Conservation (phyloP, 2,888 invertebrate species). For the Phalera bucephala region DNA sequence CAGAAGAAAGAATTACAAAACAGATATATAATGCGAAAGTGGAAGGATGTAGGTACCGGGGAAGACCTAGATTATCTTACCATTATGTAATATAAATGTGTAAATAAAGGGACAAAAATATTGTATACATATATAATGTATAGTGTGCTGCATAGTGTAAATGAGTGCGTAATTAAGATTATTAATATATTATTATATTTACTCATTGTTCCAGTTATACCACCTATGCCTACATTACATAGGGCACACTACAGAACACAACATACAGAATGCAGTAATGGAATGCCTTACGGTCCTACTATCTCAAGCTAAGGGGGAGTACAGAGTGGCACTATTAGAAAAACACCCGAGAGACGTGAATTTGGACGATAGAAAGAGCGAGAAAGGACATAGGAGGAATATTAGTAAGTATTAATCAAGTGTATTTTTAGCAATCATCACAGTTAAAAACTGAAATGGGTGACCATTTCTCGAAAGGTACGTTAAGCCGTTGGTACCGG, state of each 20-base stretch:
- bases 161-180: too few species aligned
- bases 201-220: slow-evolving; percentile 84
- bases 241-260: slow-evolving; percentile 89
- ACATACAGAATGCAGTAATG: slow-evolving; percentile 93
- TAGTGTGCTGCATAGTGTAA: too few species aligned
- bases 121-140: too few species aligned
- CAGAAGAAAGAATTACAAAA: too few species aligned
- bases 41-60: too few species aligned
- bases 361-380: slow-evolving; percentile 57
- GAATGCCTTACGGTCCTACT: slow-evolving; percentile 88
- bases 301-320: slow-evolving; percentile 63
- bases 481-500: too few species aligned
- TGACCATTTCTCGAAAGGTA: slow-evolving; percentile 2
- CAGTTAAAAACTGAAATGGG: not conserved
- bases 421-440: not conserved
- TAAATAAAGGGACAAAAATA: too few species aligned
- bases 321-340: slow-evolving; percentile 80
- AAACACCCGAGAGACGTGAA: slow-evolving; percentile 48
- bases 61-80: too few species aligned
- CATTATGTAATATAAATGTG: too few species aligned
- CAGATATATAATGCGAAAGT: too few species aligned
- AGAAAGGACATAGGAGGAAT: slow-evolving; percentile 72
- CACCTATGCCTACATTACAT: slow-evolving; percentile 89
- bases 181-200: slow-evolving; percentile 1
- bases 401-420: slow-evolving; percentile 80